These are phyloP conservation scores for Mandrillus leucophaeus DNA, from an alignment of 2,113 vertebrate species.

Conservation along the genomic window DNA sequence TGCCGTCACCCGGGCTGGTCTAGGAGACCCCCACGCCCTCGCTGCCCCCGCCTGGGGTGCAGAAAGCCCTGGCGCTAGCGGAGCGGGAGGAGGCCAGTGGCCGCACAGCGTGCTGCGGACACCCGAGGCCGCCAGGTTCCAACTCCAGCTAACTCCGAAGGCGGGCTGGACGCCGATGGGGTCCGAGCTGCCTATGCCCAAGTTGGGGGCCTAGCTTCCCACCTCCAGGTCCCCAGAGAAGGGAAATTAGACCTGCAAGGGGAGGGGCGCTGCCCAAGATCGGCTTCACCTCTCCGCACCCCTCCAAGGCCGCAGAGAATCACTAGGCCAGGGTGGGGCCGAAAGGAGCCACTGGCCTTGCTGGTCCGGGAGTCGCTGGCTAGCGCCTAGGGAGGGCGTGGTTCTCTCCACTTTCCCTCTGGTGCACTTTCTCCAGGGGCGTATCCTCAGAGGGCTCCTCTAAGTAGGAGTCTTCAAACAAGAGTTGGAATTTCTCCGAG, in stretches of 20 bases:
- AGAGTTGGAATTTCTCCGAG: neutral
- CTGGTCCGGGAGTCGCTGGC: no score
- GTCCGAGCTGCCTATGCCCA: fast-evolving
- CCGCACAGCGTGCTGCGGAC: fast-evolving
- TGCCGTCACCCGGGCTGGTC: neutral
- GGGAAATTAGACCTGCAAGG: neutral
- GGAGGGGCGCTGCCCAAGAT: neutral
- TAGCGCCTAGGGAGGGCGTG: neutral
- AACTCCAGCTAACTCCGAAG: neutral
- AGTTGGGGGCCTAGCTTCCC: neutral
- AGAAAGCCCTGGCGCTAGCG: neutral
- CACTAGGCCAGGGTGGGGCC: neutral
- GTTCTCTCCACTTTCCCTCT: neutral
- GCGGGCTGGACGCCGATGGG: neutral
- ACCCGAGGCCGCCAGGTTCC: neutral
- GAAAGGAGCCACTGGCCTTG: neutral
- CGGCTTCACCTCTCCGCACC: neutral
- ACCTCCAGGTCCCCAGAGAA: fast-evolving
- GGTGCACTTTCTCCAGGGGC: neutral
- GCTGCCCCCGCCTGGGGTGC: neutral
- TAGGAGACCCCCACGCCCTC: neutral
- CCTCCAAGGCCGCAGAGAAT: neutral
- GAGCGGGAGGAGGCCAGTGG: neutral
- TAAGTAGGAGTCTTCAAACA: neutral
- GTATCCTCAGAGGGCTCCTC: neutral